phyloP scores from a whole-genome alignment of 2,113 vertebrate species.

The Calonectris borealis region DNA sequence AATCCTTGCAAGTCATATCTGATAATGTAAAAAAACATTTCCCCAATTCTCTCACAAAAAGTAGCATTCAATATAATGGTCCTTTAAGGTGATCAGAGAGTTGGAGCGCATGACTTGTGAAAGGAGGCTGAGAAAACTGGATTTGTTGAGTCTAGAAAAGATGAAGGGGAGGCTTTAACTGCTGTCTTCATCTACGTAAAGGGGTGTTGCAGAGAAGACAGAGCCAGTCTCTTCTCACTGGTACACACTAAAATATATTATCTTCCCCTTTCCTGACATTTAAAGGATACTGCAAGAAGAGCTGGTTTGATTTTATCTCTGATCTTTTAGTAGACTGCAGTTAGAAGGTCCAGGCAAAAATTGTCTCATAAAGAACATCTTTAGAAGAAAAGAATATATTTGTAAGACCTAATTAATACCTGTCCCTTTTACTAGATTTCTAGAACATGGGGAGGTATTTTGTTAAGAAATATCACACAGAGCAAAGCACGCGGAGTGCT shows the following conservation, averaged over 20 bases:
- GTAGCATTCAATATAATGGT: neutral
- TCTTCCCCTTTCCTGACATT: neutral
- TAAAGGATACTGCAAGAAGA: neutral
- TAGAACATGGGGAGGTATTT: neutral
- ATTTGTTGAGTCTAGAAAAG: neutral
- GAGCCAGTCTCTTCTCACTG: neutral
- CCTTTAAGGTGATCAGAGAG: neutral
- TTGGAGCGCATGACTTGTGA: neutral
- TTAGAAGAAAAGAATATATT: neutral
- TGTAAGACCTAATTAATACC: neutral
- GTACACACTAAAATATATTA: neutral
- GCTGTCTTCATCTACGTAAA: neutral
- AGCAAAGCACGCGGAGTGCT: neutral
- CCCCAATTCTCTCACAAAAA: neutral
- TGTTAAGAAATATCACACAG: neutral
- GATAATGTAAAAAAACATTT: neutral
- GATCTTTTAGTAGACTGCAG: neutral
- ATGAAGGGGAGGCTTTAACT: neutral
- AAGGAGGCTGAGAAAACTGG: neutral
- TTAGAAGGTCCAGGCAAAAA: neutral
- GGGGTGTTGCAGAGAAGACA: neutral
- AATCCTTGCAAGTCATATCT: neutral
- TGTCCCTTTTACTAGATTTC: neutral
- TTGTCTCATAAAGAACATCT: neutral
- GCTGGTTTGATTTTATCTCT: neutral